Evolutionary conservation across 2,888 invertebrate genomes (phyloP), one percentile per base, ranked within the genome.

Genomic region (Drosophila atroscutellata): DNA sequence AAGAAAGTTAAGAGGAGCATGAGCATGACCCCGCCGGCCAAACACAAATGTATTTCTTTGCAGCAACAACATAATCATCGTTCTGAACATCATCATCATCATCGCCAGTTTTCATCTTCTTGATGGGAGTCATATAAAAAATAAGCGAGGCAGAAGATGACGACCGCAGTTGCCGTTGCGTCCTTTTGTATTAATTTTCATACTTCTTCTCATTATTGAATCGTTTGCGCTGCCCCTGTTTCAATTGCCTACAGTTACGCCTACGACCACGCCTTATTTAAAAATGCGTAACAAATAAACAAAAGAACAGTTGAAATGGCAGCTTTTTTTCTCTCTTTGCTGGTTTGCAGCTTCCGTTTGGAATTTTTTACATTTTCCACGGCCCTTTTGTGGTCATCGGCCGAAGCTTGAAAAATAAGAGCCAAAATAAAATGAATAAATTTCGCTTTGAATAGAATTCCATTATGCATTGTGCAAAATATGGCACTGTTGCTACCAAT

Each of bases 161-260:
- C 66, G 56, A 69, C 68, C 69, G 54, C 69, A 59, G 54, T 49
- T 60, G 50, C 63, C 32, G 24, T 49, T 62, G 51, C 58, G 76
- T 76, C 70, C 75, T 49, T 82, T 87, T 89, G 82, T 84, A 87
- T 85, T 82, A 62, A 89, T 86, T 89, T 80, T 82, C 73, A 84
- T 84, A 66, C 87, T 77, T 77, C 80, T 75, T 72, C 62, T 72
- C 80, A 76, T 80, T 82, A 77, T 89, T 86, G 71, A 81, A 78
- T 78, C 76, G 76, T 60, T 72, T 59, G 70, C 52, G 18, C n/a
- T 50, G 63, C 52, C 37, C 45, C 45, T 34, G 32, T 52, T 37
- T 50, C 62, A 39, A 37, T 24, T 32, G 55, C 62, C 28, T 42
- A 42, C 56, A 34, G 49, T 20, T 54, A 65, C 37, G 24, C 24